Conservation (phyloP, 2,797 vertebrate species). For the Argya squamiceps region DNA sequence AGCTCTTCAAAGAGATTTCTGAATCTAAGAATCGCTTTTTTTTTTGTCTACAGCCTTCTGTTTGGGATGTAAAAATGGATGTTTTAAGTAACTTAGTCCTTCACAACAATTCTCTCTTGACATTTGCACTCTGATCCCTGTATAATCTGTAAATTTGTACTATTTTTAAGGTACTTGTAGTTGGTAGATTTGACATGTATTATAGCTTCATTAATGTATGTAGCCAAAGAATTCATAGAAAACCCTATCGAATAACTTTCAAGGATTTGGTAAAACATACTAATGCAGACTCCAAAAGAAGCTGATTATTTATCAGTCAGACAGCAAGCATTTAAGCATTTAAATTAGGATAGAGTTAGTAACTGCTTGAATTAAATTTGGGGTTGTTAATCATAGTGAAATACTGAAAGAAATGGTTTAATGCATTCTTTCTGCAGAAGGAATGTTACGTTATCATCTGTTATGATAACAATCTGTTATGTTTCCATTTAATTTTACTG, state of each 20-base stretch:
- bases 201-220: conserved; percentile 44
- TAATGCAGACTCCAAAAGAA: conserved; percentile 18
- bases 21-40: not conserved
- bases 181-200: conserved; percentile 26
- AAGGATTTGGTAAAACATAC: not conserved
- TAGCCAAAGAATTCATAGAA: conserved; percentile 68
- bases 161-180: conserved; percentile 44
- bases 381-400: not conserved
- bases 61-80: conserved; percentile 29
- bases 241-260: not conserved
- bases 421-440: not conserved
- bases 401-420: not conserved
- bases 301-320: not conserved
- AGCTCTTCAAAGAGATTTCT: not conserved
- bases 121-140: conserved; percentile 46
- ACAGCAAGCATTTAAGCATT: conserved; percentile 3
- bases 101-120: not conserved
- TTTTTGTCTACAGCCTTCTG: conserved; percentile 19
- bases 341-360: not conserved
- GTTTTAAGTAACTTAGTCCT: conserved; percentile 43
- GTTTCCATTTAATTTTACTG: conserved; percentile 25
- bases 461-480: not conserved
- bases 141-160: conserved; percentile 64
- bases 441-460: not conserved
- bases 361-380: not conserved